These are phyloP conservation scores for Melanargia galathea DNA, from an alignment of 2,888 invertebrate species.

Conservation along the genomic window DNA sequence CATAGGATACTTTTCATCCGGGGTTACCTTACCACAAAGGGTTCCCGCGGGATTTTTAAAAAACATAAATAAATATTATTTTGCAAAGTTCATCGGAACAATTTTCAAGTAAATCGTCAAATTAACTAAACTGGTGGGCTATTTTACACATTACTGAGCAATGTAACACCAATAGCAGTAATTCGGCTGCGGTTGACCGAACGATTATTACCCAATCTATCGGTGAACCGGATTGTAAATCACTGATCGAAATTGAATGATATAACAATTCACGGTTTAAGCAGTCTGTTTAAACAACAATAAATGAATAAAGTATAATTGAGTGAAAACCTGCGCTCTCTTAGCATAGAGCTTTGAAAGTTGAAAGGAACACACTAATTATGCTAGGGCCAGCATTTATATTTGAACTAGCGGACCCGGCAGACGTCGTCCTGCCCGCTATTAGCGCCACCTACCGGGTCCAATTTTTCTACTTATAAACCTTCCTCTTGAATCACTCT, in stretches of 20 bases:
- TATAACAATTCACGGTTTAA: slow-evolving; percentile 13
- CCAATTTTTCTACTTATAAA: no score
- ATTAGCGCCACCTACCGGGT: no score
- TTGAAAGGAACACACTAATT: no score
- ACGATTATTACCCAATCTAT: slow-evolving; percentile 24
- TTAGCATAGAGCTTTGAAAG: no score
- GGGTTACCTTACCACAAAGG: no score
- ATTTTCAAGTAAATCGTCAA: background rate
- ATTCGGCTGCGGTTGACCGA: slow-evolving; percentile 20
- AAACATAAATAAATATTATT: background rate
- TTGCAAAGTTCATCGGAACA: background rate
- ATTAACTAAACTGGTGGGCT: background rate
- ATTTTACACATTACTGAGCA: slow-evolving; percentile 22
- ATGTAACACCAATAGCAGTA: slow-evolving; percentile 23
- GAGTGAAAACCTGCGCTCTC: background rate
- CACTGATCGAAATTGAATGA: slow-evolving; percentile 22
- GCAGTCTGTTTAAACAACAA: slow-evolving; percentile 1
- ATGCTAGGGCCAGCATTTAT: no score
- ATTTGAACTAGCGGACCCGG: no score
- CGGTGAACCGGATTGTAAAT: slow-evolving; percentile 17
- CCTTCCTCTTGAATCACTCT: no score
- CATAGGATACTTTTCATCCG: no score
- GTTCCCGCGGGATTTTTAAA: no score
- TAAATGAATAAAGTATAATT: background rate
- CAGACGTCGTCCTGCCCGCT: no score